phyloP scores from a whole-genome alignment of 2,888 invertebrate genomes.

The Nineta flava region DNA sequence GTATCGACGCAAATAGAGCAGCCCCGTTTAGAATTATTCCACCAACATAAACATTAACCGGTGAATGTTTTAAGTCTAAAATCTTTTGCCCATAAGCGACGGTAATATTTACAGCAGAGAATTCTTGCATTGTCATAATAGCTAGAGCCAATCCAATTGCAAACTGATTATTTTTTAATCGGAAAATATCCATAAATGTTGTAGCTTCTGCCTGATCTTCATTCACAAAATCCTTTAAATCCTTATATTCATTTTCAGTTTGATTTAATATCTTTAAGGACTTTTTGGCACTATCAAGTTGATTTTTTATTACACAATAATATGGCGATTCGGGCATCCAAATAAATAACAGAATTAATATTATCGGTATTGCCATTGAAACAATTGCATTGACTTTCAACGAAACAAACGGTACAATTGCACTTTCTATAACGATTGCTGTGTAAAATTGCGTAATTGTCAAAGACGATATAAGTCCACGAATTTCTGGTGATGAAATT shows the following conservation, averaged over 20 bases:
- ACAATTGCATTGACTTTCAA: constrained; percentile 35
- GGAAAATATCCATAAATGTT: constrained; percentile 30
- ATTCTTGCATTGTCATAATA: constrained; percentile 37
- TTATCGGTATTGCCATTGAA: constrained; percentile 35
- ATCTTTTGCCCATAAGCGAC: constrained; percentile 40
- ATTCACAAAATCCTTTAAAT: constrained; percentile 30
- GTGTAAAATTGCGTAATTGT: constrained; percentile 37
- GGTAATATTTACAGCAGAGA: constrained; percentile 39
- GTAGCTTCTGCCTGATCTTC: constrained; percentile 34
- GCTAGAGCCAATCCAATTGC: constrained; percentile 41
- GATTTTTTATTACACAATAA: constrained; percentile 2
- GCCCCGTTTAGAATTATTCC: not conserved
- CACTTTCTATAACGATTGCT: constrained; percentile 38
- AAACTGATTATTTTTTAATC: constrained; percentile 35
- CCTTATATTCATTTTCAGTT: constrained; percentile 17
- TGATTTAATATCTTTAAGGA: constrained; percentile 38
- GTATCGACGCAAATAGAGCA: not conserved
- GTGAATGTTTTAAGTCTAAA: constrained; percentile 26
- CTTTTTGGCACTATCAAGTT: constrained; percentile 3
- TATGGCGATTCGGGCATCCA: constrained; percentile 36
- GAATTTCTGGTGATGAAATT: constrained; percentile 7
- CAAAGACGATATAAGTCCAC: constrained; percentile 33
- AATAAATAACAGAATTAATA: constrained; percentile 34
- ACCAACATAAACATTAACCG: not conserved
- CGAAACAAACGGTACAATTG: constrained; percentile 36